Conservation (phyloP, 2,888 invertebrate species). For the Barypeithes pellucidus region DNA sequence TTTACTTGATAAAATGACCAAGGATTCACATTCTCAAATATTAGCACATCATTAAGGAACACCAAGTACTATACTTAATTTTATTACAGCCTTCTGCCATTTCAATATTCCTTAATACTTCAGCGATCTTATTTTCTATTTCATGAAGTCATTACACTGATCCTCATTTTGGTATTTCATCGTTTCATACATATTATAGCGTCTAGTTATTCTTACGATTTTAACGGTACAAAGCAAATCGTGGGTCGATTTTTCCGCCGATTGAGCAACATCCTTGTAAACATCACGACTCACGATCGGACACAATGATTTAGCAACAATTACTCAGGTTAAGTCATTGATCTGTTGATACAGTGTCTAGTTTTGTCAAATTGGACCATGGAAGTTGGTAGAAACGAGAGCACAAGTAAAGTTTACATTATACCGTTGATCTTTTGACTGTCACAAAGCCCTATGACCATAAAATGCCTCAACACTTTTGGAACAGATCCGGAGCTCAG, state of each 20-base stretch:
- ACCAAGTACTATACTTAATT: no score
- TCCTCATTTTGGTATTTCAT: neutral
- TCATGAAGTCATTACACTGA: neutral
- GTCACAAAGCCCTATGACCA: no score
- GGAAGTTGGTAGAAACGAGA: neutral
- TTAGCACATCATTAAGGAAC: no score
- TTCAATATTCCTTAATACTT: neutral
- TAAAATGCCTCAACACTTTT: no score
- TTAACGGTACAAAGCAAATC: conserved; percentile 46
- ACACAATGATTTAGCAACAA: conserved; percentile 52
- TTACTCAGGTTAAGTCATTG: conserved; percentile 52
- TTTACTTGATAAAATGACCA: no score
- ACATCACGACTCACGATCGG: conserved; percentile 52
- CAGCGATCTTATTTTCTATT: neutral
- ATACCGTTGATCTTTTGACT: no score
- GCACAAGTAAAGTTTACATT: no score
- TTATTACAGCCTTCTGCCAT: neutral
- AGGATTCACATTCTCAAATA: no score
- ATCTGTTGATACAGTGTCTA: conserved; percentile 50
- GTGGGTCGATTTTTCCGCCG: conserved; percentile 48
- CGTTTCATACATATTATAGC: conserved; percentile 17
- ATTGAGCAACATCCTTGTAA: conserved; percentile 53
- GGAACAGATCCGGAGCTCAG: no score
- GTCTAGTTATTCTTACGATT: conserved; percentile 38
- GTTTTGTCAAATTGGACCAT: conserved; percentile 35